Evolutionary conservation across 2,888 invertebrate species (phyloP).

Genomic region (Cephus nigrinus): DNA sequence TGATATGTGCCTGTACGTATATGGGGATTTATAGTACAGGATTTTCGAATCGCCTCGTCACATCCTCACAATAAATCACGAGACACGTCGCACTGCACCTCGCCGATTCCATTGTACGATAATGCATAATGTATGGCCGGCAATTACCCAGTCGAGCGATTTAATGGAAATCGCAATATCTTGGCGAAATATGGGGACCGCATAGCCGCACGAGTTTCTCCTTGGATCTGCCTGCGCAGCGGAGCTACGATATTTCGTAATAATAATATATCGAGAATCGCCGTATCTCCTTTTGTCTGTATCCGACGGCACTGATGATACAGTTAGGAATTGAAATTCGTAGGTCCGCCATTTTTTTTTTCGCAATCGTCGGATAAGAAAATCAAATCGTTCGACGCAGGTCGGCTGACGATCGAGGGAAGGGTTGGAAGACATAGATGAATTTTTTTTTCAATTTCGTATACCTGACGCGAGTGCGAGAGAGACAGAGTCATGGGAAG

Average conservation of each 20-base stretch:
- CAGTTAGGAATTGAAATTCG: neutral
- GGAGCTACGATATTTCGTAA: neutral
- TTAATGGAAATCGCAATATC: slow-evolving; percentile 41
- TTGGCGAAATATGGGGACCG: slow-evolving; percentile 29
- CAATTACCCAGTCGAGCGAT: slow-evolving; percentile 36
- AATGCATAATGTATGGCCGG: slow-evolving; percentile 32
- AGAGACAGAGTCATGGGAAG: too few species aligned
- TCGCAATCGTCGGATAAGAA: neutral
- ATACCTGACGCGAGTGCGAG: neutral
- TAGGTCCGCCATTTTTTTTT: neutral
- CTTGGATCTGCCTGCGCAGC: neutral
- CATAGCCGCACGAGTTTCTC: neutral
- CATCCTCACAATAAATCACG: slow-evolving; percentile 26
- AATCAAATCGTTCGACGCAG: neutral
- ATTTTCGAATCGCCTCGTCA: slow-evolving; percentile 1
- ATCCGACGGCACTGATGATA: neutral
- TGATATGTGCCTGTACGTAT: too few species aligned
- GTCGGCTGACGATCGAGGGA: neutral
- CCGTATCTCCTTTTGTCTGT: too few species aligned
- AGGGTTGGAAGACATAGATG: too few species aligned
- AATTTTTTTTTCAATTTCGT: neutral
- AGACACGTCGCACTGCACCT: slow-evolving; percentile 5
- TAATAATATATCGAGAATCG: neutral
- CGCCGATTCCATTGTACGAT: slow-evolving; percentile 24
- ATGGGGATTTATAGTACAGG: too few species aligned